Evolutionary conservation across 1,140 invertebrate genomes (phyloP).

Genomic region (Lucilia sericata): DNA sequence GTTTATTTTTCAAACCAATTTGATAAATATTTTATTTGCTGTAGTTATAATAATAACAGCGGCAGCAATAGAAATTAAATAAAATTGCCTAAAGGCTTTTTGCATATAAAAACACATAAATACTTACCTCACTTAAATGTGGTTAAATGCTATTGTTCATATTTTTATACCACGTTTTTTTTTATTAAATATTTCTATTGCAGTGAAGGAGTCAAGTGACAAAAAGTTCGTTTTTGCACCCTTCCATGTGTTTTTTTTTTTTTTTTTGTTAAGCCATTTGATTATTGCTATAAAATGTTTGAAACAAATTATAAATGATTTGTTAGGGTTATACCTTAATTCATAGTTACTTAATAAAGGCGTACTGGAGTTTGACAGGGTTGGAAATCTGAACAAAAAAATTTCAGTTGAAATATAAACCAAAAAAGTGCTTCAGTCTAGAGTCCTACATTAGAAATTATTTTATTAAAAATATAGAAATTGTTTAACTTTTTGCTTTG

Average conservation of each 20-base stretch:
- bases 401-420: too few species aligned
- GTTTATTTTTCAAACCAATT: background rate
- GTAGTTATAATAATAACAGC: background rate
- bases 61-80: background rate
- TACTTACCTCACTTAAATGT: conserved; percentile 17
- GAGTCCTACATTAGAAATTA: too few species aligned
- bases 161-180: background rate
- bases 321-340: background rate
- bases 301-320: background rate
- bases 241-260: background rate
- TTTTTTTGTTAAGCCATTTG: background rate
- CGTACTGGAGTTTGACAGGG: too few species aligned
- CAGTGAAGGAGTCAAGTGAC: background rate
- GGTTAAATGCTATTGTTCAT: background rate
- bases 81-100: conserved; percentile 1
- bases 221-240: background rate
- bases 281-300: background rate
- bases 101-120: background rate
- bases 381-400: too few species aligned
- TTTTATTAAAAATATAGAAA: too few species aligned
- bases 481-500: too few species aligned
- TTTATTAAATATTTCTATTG: background rate
- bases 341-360: background rate
- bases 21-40: conserved; percentile 1
- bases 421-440: too few species aligned